Evolutionary conservation across 1,140 invertebrate species (phyloP).

Genomic region (Leptopilina boulardi): DNA sequence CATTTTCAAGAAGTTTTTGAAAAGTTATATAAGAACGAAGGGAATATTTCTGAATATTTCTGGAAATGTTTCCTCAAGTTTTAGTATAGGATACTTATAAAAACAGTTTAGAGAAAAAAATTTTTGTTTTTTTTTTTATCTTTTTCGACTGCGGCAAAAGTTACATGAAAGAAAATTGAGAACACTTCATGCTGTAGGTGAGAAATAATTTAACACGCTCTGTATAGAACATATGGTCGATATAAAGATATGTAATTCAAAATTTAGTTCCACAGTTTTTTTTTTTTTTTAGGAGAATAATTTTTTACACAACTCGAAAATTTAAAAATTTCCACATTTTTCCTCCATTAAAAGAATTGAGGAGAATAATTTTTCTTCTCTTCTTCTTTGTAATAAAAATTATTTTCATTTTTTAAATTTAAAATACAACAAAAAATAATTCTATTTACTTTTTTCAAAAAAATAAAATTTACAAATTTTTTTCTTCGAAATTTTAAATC

Average conservation of each 20-base stretch:
- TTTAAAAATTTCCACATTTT: too few relatives aligned
- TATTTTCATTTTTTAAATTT: too few relatives aligned
- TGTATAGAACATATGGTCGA: neutral
- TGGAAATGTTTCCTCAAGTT: neutral
- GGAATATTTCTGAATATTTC: neutral
- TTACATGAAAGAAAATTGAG: neutral
- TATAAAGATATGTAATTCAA: neutral
- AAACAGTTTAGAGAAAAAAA: neutral
- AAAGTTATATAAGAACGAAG: neutral
- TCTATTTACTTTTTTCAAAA: too few relatives aligned
- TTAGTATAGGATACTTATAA: neutral
- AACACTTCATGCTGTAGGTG: neutral
- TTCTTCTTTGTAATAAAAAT: too few relatives aligned
- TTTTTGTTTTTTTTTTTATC: neutral
- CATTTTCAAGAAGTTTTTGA: constrained; percentile 15
- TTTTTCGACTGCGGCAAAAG: neutral
- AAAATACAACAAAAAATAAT: too few relatives aligned
- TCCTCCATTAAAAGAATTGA: too few relatives aligned
- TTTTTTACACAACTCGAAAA: too few relatives aligned
- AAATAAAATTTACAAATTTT: too few relatives aligned
- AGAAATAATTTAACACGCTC: neutral
- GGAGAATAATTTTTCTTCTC: too few relatives aligned
- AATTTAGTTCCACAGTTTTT: neutral
- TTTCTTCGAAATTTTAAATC: too few relatives aligned
- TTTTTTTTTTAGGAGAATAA: neutral